These are phyloP conservation scores for Bovichtus diacanthus DNA, from an alignment of 2,797 vertebrate species.

Conservation along the genomic window DNA sequence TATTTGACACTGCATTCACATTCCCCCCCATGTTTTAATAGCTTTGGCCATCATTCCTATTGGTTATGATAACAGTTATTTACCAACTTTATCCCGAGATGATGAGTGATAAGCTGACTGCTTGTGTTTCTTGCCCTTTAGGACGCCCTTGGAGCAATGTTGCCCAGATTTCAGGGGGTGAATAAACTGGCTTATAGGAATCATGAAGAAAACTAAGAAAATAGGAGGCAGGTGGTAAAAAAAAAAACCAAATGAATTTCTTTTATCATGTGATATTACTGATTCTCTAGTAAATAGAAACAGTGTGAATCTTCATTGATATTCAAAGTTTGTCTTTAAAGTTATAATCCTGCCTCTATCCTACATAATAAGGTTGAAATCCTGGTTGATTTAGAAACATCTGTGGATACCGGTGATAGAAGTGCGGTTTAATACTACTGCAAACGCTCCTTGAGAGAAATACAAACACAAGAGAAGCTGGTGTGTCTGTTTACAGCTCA, in stretches of 20 bases:
- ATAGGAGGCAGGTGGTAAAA: not conserved
- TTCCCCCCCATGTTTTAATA: not conserved
- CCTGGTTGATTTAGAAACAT: not conserved
- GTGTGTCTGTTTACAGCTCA: not conserved
- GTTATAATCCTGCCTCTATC: not conserved
- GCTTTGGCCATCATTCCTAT: not conserved
- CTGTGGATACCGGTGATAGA: not conserved
- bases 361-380: not conserved
- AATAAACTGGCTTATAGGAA: not conserved
- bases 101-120: not conserved
- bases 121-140: not conserved
- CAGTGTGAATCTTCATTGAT: not conserved
- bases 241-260: not conserved
- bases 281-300: not conserved
- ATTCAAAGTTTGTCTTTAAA: not conserved
- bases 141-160: not conserved
- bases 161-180: not conserved
- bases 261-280: not conserved
- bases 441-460: not conserved
- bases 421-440: not conserved
- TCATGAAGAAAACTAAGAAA: not conserved
- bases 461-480: not conserved
- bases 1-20: not conserved
- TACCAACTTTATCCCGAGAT: not conserved
- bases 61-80: not conserved